A percentile compares a stretch with the other conserved stretches of the same genome.
Evolutionary conservation across 2,113 vertebrate genomes (phyloP).

Genomic region (Ictidomys tridecemlineatus): DNA sequence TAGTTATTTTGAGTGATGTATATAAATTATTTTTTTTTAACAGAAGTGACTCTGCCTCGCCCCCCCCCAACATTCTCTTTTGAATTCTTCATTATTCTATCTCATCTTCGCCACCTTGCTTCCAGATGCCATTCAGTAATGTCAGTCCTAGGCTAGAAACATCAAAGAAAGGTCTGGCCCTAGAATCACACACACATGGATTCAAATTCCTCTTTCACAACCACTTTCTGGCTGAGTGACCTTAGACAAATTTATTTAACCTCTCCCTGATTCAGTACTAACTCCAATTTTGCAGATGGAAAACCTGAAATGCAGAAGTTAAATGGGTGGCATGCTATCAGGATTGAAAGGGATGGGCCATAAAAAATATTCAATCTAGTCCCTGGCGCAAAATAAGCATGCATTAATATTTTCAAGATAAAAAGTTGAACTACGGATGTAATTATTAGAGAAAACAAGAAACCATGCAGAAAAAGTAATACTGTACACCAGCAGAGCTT

Average conservation of each 20-base stretch:
- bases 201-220: background rate
- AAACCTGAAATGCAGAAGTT: background rate
- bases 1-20: background rate
- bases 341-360: background rate
- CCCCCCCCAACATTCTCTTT: background rate
- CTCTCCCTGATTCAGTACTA: background rate
- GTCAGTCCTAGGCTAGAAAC: background rate
- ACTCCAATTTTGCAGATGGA: background rate
- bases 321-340: background rate
- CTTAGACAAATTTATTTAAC: background rate
- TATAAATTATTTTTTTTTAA: background rate
- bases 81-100: background rate
- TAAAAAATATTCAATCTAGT: background rate
- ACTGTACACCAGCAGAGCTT: background rate
- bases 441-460: background rate
- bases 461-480: background rate
- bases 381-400: background rate
- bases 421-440: background rate
- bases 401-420: background rate
- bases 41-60: background rate
- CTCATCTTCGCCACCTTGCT: background rate
- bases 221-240: background rate
- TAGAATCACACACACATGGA: background rate
- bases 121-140: background rate
- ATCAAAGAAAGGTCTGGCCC: background rate